Evolutionary conservation across 37 sponge, comb jelly and placozoan species (phyloP), one percentile per base, ranked within the genome.

Genomic region (Aplysina aerophoba): DNA sequence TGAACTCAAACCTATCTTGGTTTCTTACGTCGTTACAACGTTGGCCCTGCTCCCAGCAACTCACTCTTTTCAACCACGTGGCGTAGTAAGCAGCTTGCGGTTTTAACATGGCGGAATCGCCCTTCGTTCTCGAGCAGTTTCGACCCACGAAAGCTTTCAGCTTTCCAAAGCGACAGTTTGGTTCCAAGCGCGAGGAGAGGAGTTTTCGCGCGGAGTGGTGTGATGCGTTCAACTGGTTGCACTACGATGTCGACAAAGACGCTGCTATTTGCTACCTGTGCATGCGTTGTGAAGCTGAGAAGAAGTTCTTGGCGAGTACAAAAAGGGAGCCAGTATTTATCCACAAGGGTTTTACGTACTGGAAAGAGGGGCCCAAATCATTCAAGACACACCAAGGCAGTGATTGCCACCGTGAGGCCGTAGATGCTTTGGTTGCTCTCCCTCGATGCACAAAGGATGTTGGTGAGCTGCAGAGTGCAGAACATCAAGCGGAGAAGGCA

Each of bases 301-400:
- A 57, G 30, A 90, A 86, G 31, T 83, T 90, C 27, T 79, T 87
- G 61, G 28, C 27, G 6, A 92, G 89, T 61, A 82, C 62, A 14
- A 90, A 87, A 63, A 30, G 90, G 41, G 93, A 89, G 21, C 83
- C 85, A 72, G 79, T 91, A 19, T 95, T 92, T 40, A 85, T 91
- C 38, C 59, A 36, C 65, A 91, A 85, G 77, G 96, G 96, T 11
- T 95, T 90, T 35, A 78, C 83, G 28, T 86, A 92, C 78, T 92
- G 96, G 92, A 95, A 95, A 82, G 92, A 95, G 37, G 93, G 83
- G 41, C 85, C 91, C 5, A 67, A 21, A 36, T 74, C 89, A 11
- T 95, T 92, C 79, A 90, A 86, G 64, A 92, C 90, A 83, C 93
- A 92, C 55, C 78, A 85, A 73, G 15, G 59, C 22, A 90, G 87